Base-by-base conservation (phyloP, 1,140 invertebrate species). In the Melitaea cinxia region DNA sequence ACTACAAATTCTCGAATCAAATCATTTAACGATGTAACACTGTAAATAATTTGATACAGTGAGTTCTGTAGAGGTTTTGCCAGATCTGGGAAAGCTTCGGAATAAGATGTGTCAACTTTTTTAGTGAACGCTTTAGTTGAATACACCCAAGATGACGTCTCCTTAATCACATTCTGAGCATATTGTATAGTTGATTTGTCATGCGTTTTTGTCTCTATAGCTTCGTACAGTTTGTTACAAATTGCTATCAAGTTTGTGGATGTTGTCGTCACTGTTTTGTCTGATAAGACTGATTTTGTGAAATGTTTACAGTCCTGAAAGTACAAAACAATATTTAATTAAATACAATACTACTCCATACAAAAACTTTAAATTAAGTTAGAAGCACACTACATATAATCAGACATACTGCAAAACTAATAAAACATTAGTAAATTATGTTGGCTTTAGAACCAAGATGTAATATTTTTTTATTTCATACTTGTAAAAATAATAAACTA, bases 51-150 rank as follows among this genome's bases (percentile, higher is more conserved):
- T 83, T 95, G 93, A 1, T 91, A 90, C 4, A 95, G 56, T 0
- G 93, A 93, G 55, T 84, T 81, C 6, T 94, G 80, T 12, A 95
- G 76, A 1, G 94, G 94, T 37, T 93, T 87, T 0, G 94, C 91
- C 14, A 96, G 87, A 77, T 96, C 95, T 0, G 94, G 94, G 77
- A 95, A 96, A 12, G 91, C 92, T 5, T 91, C 77, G 1, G 92
- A 82, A 71, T 93, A 95, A 6, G 80, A 75, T n/a, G 68, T 75
- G 23, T 92, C 86, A 21, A 95, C 73, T 70, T 92, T 92, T 21
- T 91, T 88, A 35, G 92, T 91, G 71, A 94, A 94, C 17, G 84
- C 89, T 24, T 91, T 78, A 3, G 92, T 80, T 1, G 94, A 94
- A 65, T 91, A 87, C 26, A 92, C 76, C 94, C 94, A 94, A 0